Evolutionary conservation across 2,113 vertebrate species (phyloP).

Genomic region (Hemiprocne comata): DNA sequence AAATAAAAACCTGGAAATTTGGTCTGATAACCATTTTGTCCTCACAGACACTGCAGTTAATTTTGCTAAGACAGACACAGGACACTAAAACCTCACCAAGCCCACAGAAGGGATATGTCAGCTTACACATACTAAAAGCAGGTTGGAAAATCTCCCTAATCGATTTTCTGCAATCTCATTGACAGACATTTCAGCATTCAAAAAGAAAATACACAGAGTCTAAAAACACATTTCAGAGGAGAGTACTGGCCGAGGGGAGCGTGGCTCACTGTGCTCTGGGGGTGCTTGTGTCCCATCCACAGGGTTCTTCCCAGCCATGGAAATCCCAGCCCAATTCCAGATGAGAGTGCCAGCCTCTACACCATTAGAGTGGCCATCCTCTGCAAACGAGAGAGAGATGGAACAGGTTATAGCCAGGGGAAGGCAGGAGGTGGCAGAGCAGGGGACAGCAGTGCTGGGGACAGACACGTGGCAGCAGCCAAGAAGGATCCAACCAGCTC

Average conservation of each 20-base stretch:
- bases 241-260: neutral
- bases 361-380: neutral
- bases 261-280: neutral
- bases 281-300: neutral
- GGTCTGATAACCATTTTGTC: neutral
- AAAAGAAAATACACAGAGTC: neutral
- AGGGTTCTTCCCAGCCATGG: neutral
- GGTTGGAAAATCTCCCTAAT: neutral
- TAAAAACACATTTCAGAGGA: neutral
- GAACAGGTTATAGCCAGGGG: neutral
- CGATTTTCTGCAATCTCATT: neutral
- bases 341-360: neutral
- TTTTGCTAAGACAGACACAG: neutral
- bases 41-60: neutral
- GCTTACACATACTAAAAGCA: neutral
- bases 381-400: constrained; percentile 54
- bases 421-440: fast-evolving
- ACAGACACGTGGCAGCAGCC: neutral
- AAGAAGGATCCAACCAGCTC: neutral
- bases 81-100: neutral
- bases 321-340: neutral
- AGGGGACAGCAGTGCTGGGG: neutral
- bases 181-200: neutral
- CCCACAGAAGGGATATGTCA: fast-evolving
- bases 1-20: neutral